Percentiles rank a stretch among this genome's conserved stretches.
These are phyloP conservation scores for Adineta ricciae DNA, from an alignment of 2,888 invertebrate species.

Conservation along the genomic window DNA sequence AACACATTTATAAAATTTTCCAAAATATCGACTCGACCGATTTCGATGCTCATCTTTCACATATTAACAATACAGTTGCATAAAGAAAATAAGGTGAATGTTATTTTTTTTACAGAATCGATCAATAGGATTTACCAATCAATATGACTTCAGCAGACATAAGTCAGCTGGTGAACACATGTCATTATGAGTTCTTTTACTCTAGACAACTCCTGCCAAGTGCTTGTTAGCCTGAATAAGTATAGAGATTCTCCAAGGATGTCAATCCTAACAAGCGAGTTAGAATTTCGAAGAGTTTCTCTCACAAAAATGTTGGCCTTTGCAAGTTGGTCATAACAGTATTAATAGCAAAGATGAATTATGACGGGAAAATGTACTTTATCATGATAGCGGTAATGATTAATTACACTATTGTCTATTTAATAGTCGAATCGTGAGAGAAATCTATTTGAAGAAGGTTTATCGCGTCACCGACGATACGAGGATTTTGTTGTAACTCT, in stretches of 20 bases:
- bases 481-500: background rate
- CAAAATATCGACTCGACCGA: too few relatives aligned
- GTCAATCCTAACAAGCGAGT: background rate
- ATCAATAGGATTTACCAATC: background rate
- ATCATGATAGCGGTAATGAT: background rate
- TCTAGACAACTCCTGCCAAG: background rate
- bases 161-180: background rate
- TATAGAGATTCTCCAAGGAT: background rate
- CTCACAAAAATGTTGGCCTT: background rate
- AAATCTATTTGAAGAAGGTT: background rate
- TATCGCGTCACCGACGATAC: background rate
- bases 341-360: background rate
- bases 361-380: background rate
- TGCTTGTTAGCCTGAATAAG: background rate
- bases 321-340: background rate
- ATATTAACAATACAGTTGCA: too few relatives aligned
- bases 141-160: background rate
- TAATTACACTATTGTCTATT: background rate
- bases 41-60: too few relatives aligned
- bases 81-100: background rate
- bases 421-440: background rate
- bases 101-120: background rate
- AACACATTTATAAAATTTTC: too few relatives aligned
- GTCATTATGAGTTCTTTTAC: background rate
- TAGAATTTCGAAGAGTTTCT: background rate